Evolutionary conservation across 1,140 invertebrate species (phyloP), one percentile per base, ranked within the genome.

Genomic region (Lepeophtheirus salmonis): DNA sequence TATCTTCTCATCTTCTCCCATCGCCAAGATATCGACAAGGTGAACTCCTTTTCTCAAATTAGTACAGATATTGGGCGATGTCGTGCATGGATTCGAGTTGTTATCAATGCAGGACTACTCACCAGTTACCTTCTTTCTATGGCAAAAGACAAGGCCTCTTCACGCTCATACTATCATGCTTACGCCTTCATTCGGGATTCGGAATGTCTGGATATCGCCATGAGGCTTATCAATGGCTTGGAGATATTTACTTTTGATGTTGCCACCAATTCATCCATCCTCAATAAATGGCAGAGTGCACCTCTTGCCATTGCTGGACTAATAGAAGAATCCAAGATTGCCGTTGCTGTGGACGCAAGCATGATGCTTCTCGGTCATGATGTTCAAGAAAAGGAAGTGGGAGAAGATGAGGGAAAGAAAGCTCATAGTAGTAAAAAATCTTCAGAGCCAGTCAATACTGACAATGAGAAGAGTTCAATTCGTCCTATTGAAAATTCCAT

Each of bases 1-100:
- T 80, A 86, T 3, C 71, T 89, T 21, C 70, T 88, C 3, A 77
- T 86, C 3, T 82, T 90, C 64, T 89, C 87, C n/a, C 86, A 89
- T 67, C 78, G 82, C 61, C 79, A 87, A 69, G 80, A 83, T 50
- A 86, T 89, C 60, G 78, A 84, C 63, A 82, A 88, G 57, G 66
- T 70, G 17, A 63, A 64, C 22, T 48, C 23, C 21, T 67, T 90
- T 4, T 77, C 76, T 2, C 83, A 89, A 70, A 83, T 95, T 18
- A 83, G 78, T 14, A 88, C 83, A 2, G 89, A 96, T 70, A 81
- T 90, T 63, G 91, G 90, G 0, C 80, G 86, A 62, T 89, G 87
- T 66, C 73, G 90, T 63, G 85, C 87, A 3, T 96, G 89, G 90
- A 76, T 95, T 6, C 74, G 90, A 2, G 69, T 88, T 56, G 83